phyloP scores from a whole-genome alignment of 2,113 vertebrate species.

The Eulacestoma nigropectus region DNA sequence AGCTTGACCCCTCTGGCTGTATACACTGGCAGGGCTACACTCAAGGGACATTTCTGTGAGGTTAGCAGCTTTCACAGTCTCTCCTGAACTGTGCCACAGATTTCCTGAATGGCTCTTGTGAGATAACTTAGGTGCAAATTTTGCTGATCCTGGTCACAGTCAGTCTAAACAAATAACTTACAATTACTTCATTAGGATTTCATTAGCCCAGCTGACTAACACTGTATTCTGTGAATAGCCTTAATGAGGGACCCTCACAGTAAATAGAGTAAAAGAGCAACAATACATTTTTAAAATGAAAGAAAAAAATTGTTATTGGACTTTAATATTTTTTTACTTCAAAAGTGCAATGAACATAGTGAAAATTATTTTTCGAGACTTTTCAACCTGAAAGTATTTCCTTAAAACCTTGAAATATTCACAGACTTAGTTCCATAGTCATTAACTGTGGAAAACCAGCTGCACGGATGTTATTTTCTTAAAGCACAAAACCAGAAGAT shows the following conservation, averaged over 20 bases:
- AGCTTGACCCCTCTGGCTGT: not conserved
- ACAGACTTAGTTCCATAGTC: not conserved
- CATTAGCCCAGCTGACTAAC: not conserved
- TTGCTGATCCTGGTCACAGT: not conserved
- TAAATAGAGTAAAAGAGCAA: not conserved
- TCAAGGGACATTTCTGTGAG: not conserved
- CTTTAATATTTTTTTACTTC: not conserved
- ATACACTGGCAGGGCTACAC: not conserved
- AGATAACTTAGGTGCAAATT: conserved; percentile 1
- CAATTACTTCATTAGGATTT: not conserved
- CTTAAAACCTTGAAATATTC: not conserved
- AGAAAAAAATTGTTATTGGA: not conserved
- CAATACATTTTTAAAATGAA: not conserved
- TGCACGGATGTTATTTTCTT: not conserved
- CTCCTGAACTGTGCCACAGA: not conserved
- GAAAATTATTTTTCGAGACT: not conserved
- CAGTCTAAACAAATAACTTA: not conserved
- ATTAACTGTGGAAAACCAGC: not conserved
- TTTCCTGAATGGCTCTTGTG: not conserved
- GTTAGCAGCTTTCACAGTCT: not conserved
- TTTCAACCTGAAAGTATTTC: not conserved
- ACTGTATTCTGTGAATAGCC: not conserved
- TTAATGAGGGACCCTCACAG: not conserved
- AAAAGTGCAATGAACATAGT: not conserved
- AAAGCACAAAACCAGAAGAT: not conserved